These are phyloP conservation scores for Pyrgus malvae DNA, from an alignment of 2,888 invertebrate genomes.

Conservation along the genomic window DNA sequence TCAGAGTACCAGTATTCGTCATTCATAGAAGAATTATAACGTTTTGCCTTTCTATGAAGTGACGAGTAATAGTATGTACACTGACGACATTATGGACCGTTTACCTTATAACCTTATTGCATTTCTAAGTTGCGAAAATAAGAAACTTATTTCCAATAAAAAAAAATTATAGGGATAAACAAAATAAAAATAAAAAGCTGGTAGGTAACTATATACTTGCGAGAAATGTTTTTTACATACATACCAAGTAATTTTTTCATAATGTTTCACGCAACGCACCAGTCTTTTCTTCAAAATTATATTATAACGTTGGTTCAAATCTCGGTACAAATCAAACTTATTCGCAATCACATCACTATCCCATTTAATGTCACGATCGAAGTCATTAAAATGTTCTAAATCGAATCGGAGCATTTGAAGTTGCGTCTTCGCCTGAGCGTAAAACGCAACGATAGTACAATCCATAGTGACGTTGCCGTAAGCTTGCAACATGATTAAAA, in stretches of 20 bases:
- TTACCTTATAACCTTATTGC: no score
- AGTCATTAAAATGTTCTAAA: slow-evolving; percentile 52
- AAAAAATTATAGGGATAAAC: no score
- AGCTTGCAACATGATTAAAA: slow-evolving; percentile 55
- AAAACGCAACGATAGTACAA: slow-evolving; percentile 63
- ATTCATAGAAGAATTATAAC: no score
- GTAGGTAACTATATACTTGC: no score
- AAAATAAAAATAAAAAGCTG: no score
- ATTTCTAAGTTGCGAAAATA: no score
- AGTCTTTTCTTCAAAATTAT: slow-evolving; percentile 47
- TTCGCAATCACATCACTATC: slow-evolving; percentile 31
- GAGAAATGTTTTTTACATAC: no score
- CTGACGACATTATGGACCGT: no score
- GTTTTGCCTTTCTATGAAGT: no score
- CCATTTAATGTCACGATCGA: slow-evolving; percentile 8
- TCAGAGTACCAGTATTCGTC: no score
- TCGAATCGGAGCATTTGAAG: slow-evolving; percentile 57
- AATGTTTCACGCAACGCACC: slow-evolving; percentile 52
- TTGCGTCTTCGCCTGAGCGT: slow-evolving; percentile 59
- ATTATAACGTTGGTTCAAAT: slow-evolving; percentile 35
- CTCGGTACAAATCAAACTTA: slow-evolving; percentile 34
- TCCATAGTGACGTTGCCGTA: slow-evolving; percentile 65
- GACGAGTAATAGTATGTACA: no score
- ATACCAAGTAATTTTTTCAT: slow-evolving; percentile 56
- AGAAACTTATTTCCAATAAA: no score